These are phyloP conservation scores for Corapipo altera DNA, from an alignment of 2,113 vertebrate species.

Conservation along the genomic window DNA sequence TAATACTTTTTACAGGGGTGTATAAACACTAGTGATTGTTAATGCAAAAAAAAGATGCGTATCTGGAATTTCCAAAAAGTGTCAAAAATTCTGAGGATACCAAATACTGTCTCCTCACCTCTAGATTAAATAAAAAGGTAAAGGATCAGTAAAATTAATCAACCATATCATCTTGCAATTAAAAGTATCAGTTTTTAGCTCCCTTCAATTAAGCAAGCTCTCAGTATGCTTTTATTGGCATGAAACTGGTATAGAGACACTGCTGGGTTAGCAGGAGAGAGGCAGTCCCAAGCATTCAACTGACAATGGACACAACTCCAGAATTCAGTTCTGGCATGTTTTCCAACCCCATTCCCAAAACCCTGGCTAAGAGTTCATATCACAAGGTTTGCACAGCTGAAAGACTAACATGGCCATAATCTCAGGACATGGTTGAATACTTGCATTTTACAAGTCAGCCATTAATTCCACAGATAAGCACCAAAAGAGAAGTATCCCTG, in stretches of 20 bases:
- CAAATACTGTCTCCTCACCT: not conserved
- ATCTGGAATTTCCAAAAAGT: not conserved
- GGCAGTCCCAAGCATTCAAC: not conserved
- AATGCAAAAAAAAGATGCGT: slow-evolving; percentile 41
- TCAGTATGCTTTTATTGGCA: not conserved
- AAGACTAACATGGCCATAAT: not conserved
- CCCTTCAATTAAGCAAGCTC: not conserved
- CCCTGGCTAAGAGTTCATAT: not conserved
- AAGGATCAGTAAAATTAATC: not conserved
- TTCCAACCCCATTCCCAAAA: not conserved
- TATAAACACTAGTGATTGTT: slow-evolving; percentile 26
- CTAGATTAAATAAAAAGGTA: not conserved
- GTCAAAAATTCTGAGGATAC: not conserved
- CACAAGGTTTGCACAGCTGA: not conserved
- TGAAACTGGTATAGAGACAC: not conserved
- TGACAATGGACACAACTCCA: not conserved
- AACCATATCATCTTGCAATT: not conserved
- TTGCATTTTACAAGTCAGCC: not conserved
- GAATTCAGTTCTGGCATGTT: not conserved
- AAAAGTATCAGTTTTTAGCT: not conserved
- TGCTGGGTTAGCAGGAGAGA: not conserved
- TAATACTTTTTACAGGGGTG: slow-evolving; percentile 54
- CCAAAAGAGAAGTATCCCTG: not conserved
- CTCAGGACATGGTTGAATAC: not conserved
- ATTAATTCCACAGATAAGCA: not conserved